phyloP scores from a whole-genome alignment of 2,888 invertebrate genomes.

The Desoria tigrina region DNA sequence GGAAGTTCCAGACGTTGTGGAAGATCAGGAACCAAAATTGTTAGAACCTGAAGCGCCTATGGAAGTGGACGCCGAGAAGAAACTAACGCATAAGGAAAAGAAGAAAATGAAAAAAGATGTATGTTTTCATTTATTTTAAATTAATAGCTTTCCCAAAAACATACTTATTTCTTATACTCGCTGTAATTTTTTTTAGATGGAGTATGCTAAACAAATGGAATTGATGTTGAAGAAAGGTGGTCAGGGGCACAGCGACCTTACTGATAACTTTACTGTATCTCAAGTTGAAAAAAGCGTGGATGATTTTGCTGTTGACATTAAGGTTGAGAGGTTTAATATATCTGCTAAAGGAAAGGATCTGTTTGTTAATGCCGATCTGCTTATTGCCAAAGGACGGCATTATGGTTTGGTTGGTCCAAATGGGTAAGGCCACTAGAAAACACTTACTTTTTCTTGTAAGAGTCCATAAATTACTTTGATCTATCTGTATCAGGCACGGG shows the following conservation, averaged over 20 bases:
- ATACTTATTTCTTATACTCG: not conserved
- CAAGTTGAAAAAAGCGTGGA: constrained; percentile 65
- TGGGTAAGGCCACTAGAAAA: constrained; percentile 67
- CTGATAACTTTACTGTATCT: constrained; percentile 93
- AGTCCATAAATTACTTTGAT: not conserved
- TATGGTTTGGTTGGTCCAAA: constrained; percentile 99
- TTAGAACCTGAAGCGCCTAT: constrained; percentile 20
- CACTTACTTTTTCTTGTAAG: not conserved
- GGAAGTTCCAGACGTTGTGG: not conserved
- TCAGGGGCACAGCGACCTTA: constrained; percentile 83
- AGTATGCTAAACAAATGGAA: constrained; percentile 85
- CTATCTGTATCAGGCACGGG: constrained; percentile 71
- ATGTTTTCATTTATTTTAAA: constrained; percentile 19
- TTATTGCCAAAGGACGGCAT: constrained; percentile 88
- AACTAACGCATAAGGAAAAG: constrained; percentile 86
- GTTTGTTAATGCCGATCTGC: constrained; percentile 90
- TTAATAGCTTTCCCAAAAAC: constrained; percentile 7
- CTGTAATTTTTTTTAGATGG: constrained; percentile 63
- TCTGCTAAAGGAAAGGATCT: constrained; percentile 95
- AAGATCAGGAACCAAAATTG: constrained; percentile 39
- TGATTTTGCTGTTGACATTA: constrained; percentile 95
- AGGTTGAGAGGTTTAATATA: constrained; percentile 97
- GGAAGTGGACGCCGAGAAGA: constrained; percentile 62
- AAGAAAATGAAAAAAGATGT: constrained; percentile 78
- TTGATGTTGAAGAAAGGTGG: constrained; percentile 81